Conservation (phyloP, 1,140 invertebrate genomes). For the Latrodectus geometricus region DNA sequence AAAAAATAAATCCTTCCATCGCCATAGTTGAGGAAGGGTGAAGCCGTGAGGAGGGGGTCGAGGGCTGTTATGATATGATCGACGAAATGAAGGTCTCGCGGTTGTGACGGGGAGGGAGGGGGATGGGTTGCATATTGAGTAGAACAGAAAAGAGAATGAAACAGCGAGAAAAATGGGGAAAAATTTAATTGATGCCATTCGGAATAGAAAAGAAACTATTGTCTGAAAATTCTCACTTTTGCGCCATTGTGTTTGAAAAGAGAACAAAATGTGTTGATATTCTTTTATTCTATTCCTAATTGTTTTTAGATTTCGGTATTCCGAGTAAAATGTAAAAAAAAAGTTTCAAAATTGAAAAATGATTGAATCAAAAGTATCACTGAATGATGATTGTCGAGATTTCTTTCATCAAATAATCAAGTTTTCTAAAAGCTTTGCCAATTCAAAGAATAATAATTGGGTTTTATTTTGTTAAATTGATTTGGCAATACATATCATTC, state of each 20-base stretch:
- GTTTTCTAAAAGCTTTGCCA: too few relatives aligned
- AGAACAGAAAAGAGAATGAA: neutral
- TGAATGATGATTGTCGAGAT: too few relatives aligned
- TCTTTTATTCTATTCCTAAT: neutral
- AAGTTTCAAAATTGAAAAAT: too few relatives aligned
- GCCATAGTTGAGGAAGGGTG: neutral
- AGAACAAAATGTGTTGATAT: neutral
- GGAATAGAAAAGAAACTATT: neutral
- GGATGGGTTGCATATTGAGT: neutral
- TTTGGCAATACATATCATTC: too few relatives aligned
- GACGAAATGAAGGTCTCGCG: neutral
- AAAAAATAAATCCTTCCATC: neutral
- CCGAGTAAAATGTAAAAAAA: neutral
- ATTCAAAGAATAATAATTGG: too few relatives aligned
- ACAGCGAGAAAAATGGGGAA: neutral
- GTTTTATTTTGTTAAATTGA: too few relatives aligned
- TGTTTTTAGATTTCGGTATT: neutral
- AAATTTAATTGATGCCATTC: neutral
- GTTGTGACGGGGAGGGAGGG: neutral
- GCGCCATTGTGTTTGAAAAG: neutral
- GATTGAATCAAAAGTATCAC: too few relatives aligned
- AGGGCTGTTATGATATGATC: conserved; percentile 11
- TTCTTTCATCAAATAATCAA: too few relatives aligned
- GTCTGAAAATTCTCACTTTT: neutral
- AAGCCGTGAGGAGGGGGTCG: too few relatives aligned